Conservation (phyloP, 2,888 invertebrate species). For the Ectobius pallidus region DNA sequence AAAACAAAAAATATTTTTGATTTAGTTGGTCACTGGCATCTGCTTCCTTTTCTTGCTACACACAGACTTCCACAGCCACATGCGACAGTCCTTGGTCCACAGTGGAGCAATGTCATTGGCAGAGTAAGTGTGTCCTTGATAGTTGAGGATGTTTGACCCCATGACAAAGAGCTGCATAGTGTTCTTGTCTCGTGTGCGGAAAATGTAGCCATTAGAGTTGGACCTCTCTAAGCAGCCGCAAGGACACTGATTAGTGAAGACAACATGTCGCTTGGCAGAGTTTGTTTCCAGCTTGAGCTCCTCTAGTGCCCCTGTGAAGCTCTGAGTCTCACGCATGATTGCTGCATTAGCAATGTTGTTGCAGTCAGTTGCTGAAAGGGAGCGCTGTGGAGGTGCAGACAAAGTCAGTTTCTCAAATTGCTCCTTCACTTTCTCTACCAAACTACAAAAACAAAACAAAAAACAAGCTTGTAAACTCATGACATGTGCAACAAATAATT, state of each 20-base stretch:
- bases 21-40: not conserved
- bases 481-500: no score
- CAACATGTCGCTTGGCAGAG: no score
- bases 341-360: no score
- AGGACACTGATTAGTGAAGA: not conserved
- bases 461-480: no score
- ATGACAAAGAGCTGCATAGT: not conserved
- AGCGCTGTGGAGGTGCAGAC: no score
- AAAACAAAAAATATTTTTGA: not conserved
- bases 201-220: not conserved
- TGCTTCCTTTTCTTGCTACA: conserved; percentile 43
- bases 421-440: no score
- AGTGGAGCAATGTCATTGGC: conserved; percentile 65
- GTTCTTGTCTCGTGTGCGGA: conserved; percentile 48
- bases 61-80: conserved; percentile 64
- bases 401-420: no score
- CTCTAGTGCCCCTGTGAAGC: no score
- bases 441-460: no score
- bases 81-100: conserved; percentile 75
- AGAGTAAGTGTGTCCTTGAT: conserved; percentile 41
- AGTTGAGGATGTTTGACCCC: conserved; percentile 50
- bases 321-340: no score
- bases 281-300: no score
- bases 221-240: not conserved
- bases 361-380: no score